These are phyloP conservation scores for Gymnopithys bicolor DNA, from an alignment of 2,797 vertebrate species.

Conservation along the genomic window DNA sequence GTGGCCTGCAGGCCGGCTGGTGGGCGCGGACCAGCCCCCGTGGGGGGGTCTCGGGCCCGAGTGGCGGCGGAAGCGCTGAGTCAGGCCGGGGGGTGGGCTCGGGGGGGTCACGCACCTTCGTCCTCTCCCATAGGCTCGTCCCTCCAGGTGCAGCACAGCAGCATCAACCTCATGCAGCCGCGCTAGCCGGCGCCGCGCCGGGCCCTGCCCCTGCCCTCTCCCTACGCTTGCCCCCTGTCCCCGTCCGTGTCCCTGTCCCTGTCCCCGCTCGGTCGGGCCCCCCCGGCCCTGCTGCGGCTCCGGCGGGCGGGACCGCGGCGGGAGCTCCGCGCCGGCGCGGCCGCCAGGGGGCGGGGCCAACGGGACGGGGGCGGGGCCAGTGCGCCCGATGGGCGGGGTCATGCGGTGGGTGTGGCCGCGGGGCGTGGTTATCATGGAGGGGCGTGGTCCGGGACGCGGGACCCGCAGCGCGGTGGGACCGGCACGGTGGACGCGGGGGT, in stretches of 20 bases:
- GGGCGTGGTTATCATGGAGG: background rate
- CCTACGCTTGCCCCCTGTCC: background rate
- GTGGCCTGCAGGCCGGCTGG: background rate
- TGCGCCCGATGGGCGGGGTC: too few relatives aligned
- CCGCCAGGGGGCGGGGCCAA: background rate
- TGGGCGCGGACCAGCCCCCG: too few relatives aligned
- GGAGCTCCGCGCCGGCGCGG: background rate
- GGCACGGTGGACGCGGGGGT: background rate
- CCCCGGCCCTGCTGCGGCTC: background rate
- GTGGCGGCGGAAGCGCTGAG: background rate
- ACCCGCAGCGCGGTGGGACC: accelerated
- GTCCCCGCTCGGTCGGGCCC: background rate
- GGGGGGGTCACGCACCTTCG: slow-evolving; percentile 82
- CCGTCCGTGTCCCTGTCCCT: background rate
- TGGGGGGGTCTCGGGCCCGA: background rate
- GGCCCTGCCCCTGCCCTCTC: background rate
- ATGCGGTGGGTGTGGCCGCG: too few relatives aligned
- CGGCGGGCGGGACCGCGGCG: background rate
- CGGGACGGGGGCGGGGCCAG: background rate
- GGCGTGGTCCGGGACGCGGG: too few relatives aligned
- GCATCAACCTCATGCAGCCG: slow-evolving; percentile 95
- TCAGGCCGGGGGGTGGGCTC: background rate
- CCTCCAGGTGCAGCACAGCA: slow-evolving; percentile 97
- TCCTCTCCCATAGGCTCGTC: slow-evolving; percentile 98
- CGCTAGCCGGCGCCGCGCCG: slow-evolving; percentile 57